Base-by-base conservation (phyloP, 2,888 invertebrate species). In the Napeogenes sylphis region DNA sequence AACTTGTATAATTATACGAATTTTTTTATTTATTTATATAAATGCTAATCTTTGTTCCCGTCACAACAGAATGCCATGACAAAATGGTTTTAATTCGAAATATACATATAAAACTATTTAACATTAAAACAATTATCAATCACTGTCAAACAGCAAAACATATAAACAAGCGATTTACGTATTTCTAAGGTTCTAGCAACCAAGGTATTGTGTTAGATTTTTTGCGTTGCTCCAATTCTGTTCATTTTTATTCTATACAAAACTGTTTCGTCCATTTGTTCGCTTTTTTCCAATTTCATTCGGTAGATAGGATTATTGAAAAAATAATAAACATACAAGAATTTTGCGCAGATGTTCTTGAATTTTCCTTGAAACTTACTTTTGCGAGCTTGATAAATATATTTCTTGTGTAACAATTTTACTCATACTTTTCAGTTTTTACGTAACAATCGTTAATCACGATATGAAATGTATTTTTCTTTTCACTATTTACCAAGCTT, bases 141-240 rank as follows among this genome's bases (percentile, higher is more conserved):
- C 42, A 10, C 12, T 42, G 42, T 42, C 42, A 10, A 42, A 42
- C 42, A 10, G 3, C 10, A 6, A 42, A 42, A 42, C 35, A 35
- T 35, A 35, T 42, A 42, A 42, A 3, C 42, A 3, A 42, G 42
- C 42, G 42, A 10, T 42, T 62, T 53, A 55, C 63, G 61, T 64
- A 62, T 65, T 63, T 62, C 57, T 57, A 64, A 67, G 61, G 67
- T 63, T 61, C 56, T 6, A 61, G 57, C 56, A 59, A 38, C 45
- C 45, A 60, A 55, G 47, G 51, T 30, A 59, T 64, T 64, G 62
- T 64, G 59, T 54, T 47, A 45, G 35, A 10, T 57, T 61, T 64
- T 63, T 67, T 66, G 58, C 55, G 55, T 63, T 53, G 59, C 62
- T 59, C 61, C 65, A 62, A 59, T 68, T 68, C 63, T 45, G 47